phyloP scores from a whole-genome alignment of 2,888 invertebrate species.

The Copidosoma aretas region DNA sequence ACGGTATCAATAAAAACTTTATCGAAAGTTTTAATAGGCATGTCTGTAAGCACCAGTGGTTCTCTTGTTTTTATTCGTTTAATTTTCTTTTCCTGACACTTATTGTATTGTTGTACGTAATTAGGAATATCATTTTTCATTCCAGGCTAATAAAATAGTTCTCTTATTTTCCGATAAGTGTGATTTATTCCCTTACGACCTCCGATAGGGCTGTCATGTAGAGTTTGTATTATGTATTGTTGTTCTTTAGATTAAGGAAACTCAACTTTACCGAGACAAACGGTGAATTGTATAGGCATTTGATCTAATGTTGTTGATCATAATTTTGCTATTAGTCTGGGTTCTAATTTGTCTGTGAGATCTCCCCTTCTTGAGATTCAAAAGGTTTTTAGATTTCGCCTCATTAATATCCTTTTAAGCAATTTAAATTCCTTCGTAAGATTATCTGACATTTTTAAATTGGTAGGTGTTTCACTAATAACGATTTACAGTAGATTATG shows the following conservation, averaged over 20 bases:
- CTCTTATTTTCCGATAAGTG: conserved; percentile 32
- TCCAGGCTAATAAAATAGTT: too few species aligned
- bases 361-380: background rate
- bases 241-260: background rate
- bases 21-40: conserved; percentile 33
- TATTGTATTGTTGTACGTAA: conserved; percentile 29
- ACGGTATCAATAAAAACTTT: conserved; percentile 37
- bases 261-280: conserved; percentile 20
- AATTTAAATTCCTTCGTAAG: too few species aligned
- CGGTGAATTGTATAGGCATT: background rate
- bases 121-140: too few species aligned
- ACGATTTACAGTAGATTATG: too few species aligned
- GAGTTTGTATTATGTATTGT: conserved; percentile 28
- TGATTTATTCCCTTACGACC: conserved; percentile 41
- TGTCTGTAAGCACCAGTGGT: conserved; percentile 42
- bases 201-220: conserved; percentile 35
- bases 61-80: conserved; percentile 29
- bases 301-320: background rate
- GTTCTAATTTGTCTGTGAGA: background rate
- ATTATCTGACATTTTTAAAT: too few species aligned
- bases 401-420: too few species aligned
- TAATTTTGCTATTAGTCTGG: background rate
- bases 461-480: too few species aligned
- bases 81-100: conserved; percentile 41
- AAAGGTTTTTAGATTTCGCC: background rate